phyloP scores from a whole-genome alignment of 2,797 vertebrate genomes.

The Alectoris magna region DNA sequence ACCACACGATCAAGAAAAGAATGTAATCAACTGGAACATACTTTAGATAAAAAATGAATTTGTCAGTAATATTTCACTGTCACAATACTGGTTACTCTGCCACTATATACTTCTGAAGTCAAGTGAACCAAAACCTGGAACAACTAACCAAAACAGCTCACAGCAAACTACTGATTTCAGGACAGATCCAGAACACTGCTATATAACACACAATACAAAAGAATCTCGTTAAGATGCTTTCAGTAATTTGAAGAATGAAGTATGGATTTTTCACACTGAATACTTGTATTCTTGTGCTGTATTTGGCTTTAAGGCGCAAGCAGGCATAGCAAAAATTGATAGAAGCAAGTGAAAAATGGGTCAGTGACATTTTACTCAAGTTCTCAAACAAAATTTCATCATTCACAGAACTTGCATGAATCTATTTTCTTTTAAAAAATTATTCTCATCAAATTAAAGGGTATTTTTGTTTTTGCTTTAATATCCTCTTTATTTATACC shows the following conservation, averaged over 20 bases:
- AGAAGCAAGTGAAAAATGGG: too few relatives aligned
- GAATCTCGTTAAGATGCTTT: neutral
- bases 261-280: neutral
- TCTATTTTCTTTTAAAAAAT: neutral
- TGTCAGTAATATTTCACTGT: neutral
- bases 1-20: neutral
- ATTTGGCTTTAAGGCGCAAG: neutral
- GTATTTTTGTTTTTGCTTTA: neutral
- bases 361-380: neutral
- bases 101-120: neutral
- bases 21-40: accelerated
- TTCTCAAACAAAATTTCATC: neutral
- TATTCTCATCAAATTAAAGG: neutral
- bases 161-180: neutral
- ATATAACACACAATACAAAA: neutral
- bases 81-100: neutral
- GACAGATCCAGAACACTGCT: neutral
- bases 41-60: neutral
- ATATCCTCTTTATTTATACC: neutral
- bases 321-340: neutral
- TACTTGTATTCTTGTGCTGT: neutral
- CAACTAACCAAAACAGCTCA: neutral
- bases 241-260: neutral
- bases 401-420: neutral
- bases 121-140: neutral